Conservation (phyloP, 2,797 vertebrate genomes). For the Rhodeus uyekii region DNA sequence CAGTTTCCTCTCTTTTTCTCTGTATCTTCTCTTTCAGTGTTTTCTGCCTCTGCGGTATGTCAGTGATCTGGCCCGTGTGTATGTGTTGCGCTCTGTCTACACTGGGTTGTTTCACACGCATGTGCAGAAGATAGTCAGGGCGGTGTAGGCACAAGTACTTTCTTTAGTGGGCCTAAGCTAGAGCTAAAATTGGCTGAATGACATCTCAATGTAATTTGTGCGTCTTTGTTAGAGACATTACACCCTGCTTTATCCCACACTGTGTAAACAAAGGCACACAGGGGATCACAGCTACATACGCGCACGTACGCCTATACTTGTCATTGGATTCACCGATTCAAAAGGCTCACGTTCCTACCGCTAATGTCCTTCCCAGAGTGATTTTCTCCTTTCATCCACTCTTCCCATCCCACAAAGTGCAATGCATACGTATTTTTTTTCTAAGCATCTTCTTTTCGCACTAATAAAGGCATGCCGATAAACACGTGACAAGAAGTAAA, state of each 20-base stretch:
- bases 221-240: slow-evolving; percentile 11
- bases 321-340: slow-evolving; percentile 18
- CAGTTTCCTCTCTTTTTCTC: slow-evolving; percentile 30
- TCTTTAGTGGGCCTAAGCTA: slow-evolving; percentile 43
- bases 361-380: slow-evolving; percentile 45
- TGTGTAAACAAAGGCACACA: slow-evolving; percentile 39
- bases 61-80: slow-evolving; percentile 24
- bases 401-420: slow-evolving; percentile 70
- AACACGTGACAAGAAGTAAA: slow-evolving; percentile 64
- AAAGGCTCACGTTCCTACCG: slow-evolving; percentile 36
- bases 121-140: neutral
- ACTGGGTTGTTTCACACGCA: slow-evolving; percentile 11
- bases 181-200: slow-evolving; percentile 32
- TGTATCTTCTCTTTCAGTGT: slow-evolving; percentile 27
- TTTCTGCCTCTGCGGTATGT: slow-evolving; percentile 45
- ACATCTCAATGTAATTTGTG: slow-evolving; percentile 28
- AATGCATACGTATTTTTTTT: slow-evolving; percentile 59
- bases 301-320: neutral
- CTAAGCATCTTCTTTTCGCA: slow-evolving; percentile 58
- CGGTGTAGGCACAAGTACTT: slow-evolving; percentile 39
- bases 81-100: slow-evolving; percentile 41
- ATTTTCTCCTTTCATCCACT: slow-evolving; percentile 65
- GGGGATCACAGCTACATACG: slow-evolving; percentile 21
- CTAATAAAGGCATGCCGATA: slow-evolving; percentile 74
- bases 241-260: slow-evolving; percentile 27